These are phyloP conservation scores for Sinotaia quadrata DNA, from an alignment of 2,888 invertebrate genomes.

Conservation along the genomic window DNA sequence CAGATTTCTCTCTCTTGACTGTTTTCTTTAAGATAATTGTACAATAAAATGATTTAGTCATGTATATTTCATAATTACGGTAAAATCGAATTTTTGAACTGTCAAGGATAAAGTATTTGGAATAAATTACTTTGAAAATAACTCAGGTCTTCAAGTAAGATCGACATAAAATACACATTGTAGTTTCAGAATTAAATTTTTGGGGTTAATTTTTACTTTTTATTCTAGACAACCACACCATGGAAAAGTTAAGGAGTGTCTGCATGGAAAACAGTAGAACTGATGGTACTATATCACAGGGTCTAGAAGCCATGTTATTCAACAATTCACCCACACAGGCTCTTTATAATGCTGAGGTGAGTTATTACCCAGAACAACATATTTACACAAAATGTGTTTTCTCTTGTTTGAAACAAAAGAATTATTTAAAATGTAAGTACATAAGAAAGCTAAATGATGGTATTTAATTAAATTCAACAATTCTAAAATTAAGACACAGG, in stretches of 20 bases:
- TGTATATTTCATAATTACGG: not conserved
- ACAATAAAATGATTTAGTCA: not conserved
- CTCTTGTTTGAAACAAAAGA: no score
- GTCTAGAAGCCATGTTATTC: constrained; percentile 76
- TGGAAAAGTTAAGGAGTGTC: constrained; percentile 77
- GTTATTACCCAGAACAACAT: constrained; percentile 26
- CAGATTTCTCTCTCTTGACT: no score
- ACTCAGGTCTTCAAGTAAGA: no score
- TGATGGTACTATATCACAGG: constrained; percentile 66
- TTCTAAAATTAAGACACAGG: no score
- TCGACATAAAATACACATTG: no score
- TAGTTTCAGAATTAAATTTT: no score
- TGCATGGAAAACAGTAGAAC: constrained; percentile 70
- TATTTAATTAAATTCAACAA: no score
- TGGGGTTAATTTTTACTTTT: not conserved
- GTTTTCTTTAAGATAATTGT: no score
- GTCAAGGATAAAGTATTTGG: not conserved
- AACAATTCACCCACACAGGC: constrained; percentile 81
- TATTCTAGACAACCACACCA: constrained; percentile 71
- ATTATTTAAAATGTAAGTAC: no score
- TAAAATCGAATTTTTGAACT: not conserved
- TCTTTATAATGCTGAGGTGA: constrained; percentile 82
- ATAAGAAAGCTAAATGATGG: no score
- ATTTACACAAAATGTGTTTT: no score
- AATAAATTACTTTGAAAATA: no score